A percentile compares a stretch with the other conserved stretches of the same genome.
These are phyloP conservation scores for Fistularia tabacaria DNA, from an alignment of 2,797 vertebrate genomes.

Conservation along the genomic window DNA sequence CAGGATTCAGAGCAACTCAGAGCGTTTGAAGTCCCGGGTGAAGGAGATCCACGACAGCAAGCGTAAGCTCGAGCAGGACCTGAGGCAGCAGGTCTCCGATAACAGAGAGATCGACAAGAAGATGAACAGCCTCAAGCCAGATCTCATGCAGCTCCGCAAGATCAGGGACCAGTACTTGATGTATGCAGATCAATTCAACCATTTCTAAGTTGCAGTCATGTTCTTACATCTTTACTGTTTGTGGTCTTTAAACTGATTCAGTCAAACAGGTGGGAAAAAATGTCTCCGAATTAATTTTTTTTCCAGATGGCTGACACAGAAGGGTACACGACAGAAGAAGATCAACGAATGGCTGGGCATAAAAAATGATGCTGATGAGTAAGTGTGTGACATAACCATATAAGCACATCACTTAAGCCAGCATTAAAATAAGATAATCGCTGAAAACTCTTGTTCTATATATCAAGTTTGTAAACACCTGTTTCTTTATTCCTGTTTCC, in stretches of 20 bases:
- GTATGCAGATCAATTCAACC: conserved; percentile 73
- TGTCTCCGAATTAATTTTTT: conserved; percentile 5
- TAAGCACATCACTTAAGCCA: conserved; percentile 1
- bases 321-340: conserved; percentile 94
- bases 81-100: conserved; percentile 85
- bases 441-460: background rate
- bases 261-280: background rate
- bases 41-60: conserved; percentile 92
- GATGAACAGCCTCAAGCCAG: conserved; percentile 99
- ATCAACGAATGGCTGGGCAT: conserved; percentile 98
- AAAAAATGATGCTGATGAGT: conserved; percentile 94
- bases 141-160: conserved; percentile 96
- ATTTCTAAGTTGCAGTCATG: background rate
- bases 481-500: conserved; percentile 1
- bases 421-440: background rate
- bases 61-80: conserved; percentile 88
- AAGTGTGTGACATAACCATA: conserved; percentile 64
- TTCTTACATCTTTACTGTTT: background rate
- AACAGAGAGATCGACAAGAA: conserved; percentile 97
- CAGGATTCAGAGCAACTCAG: conserved; percentile 90
- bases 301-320: conserved; percentile 96
- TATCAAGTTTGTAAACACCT: background rate
- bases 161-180: conserved; percentile 97
- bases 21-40: conserved; percentile 88
- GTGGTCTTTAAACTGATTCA: background rate